Evolutionary conservation across 2,888 invertebrate genomes (phyloP).

Genomic region (Hesperia comma): DNA sequence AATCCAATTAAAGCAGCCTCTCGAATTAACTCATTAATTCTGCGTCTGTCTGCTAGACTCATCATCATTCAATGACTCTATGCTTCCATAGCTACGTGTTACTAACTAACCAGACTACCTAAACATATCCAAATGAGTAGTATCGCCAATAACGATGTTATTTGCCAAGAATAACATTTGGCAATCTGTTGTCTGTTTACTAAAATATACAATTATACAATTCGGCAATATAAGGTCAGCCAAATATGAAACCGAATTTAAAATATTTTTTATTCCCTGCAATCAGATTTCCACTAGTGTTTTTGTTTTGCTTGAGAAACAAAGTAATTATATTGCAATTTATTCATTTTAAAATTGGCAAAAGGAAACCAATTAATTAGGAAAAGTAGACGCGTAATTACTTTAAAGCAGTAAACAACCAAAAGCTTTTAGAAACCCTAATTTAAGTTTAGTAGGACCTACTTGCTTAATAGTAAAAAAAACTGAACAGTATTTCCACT

Average conservation of each 20-base stretch:
- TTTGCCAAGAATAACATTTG: constrained; percentile 10
- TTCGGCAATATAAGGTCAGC: not conserved
- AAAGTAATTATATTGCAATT: no score
- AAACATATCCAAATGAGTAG: not conserved
- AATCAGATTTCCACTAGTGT: not conserved
- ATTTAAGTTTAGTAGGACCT: no score
- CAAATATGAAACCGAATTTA: constrained; percentile 1
- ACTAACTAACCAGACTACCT: constrained; percentile 1
- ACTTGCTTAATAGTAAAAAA: no score
- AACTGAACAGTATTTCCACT: no score
- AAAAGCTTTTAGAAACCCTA: no score
- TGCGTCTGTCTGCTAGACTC: constrained; percentile 16
- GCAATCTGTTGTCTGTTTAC: constrained; percentile 9
- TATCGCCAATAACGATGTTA: constrained; percentile 6
- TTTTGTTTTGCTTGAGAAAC: no score
- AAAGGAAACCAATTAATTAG: no score
- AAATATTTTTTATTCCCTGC: constrained; percentile 2
- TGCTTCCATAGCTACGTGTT: not conserved
- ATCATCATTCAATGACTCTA: constrained; percentile 9
- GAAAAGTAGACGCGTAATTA: no score
- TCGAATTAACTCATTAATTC: constrained; percentile 21
- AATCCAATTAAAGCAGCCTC: constrained; percentile 2
- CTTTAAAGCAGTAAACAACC: no score
- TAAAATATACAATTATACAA: constrained; percentile 9
- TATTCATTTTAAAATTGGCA: no score